Evolutionary conservation across 2,888 invertebrate species (phyloP).

Genomic region (Patella caerulea): DNA sequence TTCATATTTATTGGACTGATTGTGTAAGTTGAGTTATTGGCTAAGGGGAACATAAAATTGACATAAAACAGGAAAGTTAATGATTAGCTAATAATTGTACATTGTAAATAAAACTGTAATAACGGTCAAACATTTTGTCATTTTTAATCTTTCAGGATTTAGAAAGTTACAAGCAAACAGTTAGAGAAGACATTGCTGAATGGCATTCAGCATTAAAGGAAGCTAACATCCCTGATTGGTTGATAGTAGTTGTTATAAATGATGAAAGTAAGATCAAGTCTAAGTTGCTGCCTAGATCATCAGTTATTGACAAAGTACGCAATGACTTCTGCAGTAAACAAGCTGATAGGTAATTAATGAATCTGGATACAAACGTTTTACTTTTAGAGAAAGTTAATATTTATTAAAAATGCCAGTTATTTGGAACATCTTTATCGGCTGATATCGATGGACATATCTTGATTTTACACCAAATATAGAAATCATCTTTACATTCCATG

Average conservation of each 20-base stretch:
- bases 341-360: conserved; percentile 76
- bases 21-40: conserved; percentile 79
- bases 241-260: conserved; percentile 92
- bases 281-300: conserved; percentile 87
- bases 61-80: no score
- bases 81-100: no score
- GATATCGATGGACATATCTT: no score
- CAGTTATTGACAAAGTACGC: conserved; percentile 93
- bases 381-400: background rate
- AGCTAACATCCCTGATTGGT: conserved; percentile 88
- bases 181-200: conserved; percentile 89
- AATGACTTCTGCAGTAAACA: conserved; percentile 94
- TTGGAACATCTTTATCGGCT: no score
- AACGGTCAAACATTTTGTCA: background rate
- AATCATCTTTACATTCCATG: no score
- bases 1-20: conserved; percentile 96
- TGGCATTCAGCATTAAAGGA: conserved; percentile 87
- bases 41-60: no score
- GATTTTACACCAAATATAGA: no score
- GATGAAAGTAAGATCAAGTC: conserved; percentile 88
- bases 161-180: conserved; percentile 88
- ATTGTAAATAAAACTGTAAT: no score
- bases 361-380: background rate
- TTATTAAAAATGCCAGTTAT: background rate
- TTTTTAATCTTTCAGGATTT: conserved; percentile 81